Evolutionary conservation across 2,888 invertebrate genomes (phyloP), one percentile per base, ranked within the genome.

Genomic region (Pomacea canaliculata): DNA sequence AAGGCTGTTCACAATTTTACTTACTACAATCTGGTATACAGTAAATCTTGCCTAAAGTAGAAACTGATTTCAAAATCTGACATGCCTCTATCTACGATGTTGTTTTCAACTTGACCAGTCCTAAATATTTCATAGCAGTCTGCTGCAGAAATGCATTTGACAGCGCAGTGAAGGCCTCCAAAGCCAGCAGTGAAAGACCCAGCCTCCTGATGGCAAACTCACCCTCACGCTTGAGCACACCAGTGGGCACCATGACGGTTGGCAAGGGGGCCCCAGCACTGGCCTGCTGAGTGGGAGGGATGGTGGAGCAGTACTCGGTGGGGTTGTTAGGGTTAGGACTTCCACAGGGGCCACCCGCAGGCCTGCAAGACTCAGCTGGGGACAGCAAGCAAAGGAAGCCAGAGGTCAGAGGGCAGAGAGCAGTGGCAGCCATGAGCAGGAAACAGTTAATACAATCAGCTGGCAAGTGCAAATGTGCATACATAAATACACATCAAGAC

Each of bases 231-330:
- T 95, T 95, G 5, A 96, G 92, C 56, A 96, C 96, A 7, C 95
- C 95, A n/a, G 95, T 94, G 13, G 95, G 95, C 63, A 96, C 95
- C 93, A 96, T 94, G n/a, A 96, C 95, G 51, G 94, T 93, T 10
- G 95, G 95, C 78, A 92, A 92, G 84, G 91, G 92, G 82, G 91
- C 88, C 83, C 88, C 87, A 86, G 91, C 90, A 62, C 89, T 88
- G 65, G 93, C 93, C 81, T 94, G 94, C 91, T 96, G 96, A 88
- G 95, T 93, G 71, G 95, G 95, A 73, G 96, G 95, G 87, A 96
- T 93, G 68, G 94, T 94, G 78, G 95, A 95, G 91, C 96, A 96
- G 91, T 96, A 96, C 91, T 96, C 96, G 93, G 94, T 94, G 70
- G 96, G 96, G 91, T 96, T 96, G 91, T 95, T 95, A 72, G 96